Conservation (phyloP, 2,113 vertebrate genomes). For the Eptesicus fuscus region DNA sequence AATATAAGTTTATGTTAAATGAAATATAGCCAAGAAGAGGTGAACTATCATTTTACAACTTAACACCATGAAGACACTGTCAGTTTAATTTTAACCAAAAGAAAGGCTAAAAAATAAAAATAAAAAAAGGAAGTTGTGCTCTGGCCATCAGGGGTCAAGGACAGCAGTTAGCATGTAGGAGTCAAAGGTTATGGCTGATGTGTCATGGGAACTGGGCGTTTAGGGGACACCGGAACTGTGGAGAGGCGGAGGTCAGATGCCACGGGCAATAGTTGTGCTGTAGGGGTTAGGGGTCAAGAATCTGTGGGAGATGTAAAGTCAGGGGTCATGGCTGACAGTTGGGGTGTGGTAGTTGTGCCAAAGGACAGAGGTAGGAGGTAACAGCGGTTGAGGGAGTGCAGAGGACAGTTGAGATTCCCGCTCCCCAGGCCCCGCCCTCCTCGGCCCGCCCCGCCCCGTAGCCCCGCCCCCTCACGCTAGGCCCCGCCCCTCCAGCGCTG, state of each 20-base stretch:
- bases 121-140: neutral
- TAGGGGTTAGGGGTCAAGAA: neutral
- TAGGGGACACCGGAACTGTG: neutral
- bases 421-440: neutral
- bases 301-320: neutral
- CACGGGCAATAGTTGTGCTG: neutral
- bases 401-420: neutral
- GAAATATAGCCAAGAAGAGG: neutral
- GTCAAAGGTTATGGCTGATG: neutral
- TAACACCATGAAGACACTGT: neutral
- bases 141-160: neutral
- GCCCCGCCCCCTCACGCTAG: neutral
- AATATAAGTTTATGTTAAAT: neutral
- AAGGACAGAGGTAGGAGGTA: neutral
- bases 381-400: neutral
- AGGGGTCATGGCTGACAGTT: neutral
- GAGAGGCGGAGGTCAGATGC: neutral
- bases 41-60: neutral
- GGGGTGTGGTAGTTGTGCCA: neutral
- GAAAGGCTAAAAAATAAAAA: neutral
- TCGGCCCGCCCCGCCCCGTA: neutral
- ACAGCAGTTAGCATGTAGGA: neutral
- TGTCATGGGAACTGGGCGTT: no score
- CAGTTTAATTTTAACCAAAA: slow-evolving; percentile 32
- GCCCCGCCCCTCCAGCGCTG: slow-evolving; percentile 5